Conservation (phyloP, 2,888 invertebrate genomes). For the Campopleginae sp. region DNA sequence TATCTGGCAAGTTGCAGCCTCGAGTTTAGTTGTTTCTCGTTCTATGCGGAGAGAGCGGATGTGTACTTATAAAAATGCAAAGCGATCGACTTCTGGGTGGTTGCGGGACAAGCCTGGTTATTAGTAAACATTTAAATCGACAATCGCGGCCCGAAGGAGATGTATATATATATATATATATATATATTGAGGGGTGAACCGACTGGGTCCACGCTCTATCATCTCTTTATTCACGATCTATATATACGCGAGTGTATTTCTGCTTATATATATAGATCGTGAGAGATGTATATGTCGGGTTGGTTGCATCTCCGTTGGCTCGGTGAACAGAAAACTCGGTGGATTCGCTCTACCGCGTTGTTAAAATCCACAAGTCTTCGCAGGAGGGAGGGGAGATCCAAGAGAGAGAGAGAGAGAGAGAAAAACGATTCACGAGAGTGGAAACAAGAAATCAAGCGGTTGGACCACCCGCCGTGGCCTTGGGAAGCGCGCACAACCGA, state of each 20-base stretch:
- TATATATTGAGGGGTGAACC: constrained; percentile 37
- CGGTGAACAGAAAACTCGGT: constrained; percentile 40
- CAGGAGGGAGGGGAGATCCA: not conserved
- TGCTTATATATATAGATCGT: not conserved
- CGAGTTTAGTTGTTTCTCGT: constrained; percentile 52
- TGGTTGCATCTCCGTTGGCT: constrained; percentile 62
- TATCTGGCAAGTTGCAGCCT: constrained; percentile 10
- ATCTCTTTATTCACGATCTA: constrained; percentile 63
- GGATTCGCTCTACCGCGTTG: constrained; percentile 55
- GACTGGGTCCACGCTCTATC: constrained; percentile 57
- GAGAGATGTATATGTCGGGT: not conserved
- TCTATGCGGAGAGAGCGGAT: constrained; percentile 56
- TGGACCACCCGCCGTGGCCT: constrained; percentile 83
- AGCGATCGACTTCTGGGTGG: constrained; percentile 83
- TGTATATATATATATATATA: constrained; percentile 35
- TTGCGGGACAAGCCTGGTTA: constrained; percentile 84
- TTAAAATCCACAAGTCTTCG: constrained; percentile 36
- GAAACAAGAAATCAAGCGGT: constrained; percentile 84
- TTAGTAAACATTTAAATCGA: constrained; percentile 85
- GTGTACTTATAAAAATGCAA: constrained; percentile 84
- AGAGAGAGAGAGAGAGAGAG: constrained; percentile 29
- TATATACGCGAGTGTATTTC: not conserved
- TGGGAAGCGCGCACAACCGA: constrained; percentile 75
- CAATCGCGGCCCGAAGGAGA: constrained; percentile 78
- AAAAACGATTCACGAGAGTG: constrained; percentile 70